Percentiles rank a stretch among this genome's conserved stretches.
Conservation (phyloP, 1,140 invertebrate genomes). For the Vanessa atalanta region DNA sequence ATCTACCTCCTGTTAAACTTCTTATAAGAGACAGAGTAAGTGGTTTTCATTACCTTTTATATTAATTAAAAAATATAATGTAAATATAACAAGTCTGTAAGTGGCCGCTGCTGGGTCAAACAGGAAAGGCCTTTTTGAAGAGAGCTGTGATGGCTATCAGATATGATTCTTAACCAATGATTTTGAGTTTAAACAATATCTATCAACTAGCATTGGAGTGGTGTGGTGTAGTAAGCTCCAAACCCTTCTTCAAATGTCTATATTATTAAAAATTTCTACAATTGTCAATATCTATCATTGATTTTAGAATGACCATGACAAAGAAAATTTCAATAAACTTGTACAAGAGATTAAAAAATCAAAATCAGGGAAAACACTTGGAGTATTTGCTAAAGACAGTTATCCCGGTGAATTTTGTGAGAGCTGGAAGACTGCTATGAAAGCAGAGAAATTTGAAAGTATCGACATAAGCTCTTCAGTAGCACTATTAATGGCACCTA, state of each 20-base stretch:
- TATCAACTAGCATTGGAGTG: too few species aligned
- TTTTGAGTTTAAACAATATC: too few species aligned
- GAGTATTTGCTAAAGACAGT: constrained; percentile 97
- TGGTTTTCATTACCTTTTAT: constrained; percentile 27
- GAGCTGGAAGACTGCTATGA: constrained; percentile 90
- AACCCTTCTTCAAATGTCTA: too few species aligned
- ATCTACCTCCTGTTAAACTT: constrained; percentile 92
- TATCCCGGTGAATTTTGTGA: constrained; percentile 96
- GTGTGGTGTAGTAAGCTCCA: too few species aligned
- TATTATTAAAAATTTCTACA: too few species aligned
- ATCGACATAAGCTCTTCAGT: constrained; percentile 93
- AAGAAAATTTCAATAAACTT: constrained; percentile 95
- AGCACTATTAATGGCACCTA: constrained; percentile 95
- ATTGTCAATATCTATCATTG: not conserved
- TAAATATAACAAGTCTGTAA: too few species aligned
- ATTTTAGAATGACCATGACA: constrained; percentile 95
- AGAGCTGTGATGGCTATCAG: too few species aligned
- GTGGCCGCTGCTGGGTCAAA: too few species aligned
- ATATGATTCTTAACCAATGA: too few species aligned
- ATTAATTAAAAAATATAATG: too few species aligned
- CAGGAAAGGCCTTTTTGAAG: too few species aligned
- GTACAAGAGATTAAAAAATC: constrained; percentile 92
- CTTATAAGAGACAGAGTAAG: constrained; percentile 94
- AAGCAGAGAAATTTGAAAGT: constrained; percentile 90
- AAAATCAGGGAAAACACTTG: constrained; percentile 93